These are phyloP conservation scores for Atta texana DNA, from an alignment of 1,140 invertebrate genomes.

Conservation along the genomic window DNA sequence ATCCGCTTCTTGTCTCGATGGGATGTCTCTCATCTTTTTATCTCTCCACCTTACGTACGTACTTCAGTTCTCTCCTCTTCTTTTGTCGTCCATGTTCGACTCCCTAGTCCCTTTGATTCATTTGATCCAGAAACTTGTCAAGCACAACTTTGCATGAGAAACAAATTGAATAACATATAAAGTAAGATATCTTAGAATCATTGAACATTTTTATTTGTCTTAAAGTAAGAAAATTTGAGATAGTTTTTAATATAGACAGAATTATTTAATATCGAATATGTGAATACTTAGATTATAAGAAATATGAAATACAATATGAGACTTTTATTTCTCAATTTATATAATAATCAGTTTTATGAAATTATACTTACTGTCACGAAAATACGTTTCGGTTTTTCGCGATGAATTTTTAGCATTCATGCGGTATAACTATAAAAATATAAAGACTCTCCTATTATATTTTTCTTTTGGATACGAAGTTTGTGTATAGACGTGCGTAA, in stretches of 20 bases:
- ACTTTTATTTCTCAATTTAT: background rate
- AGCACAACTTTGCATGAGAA: constrained; percentile 19
- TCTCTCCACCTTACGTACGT: background rate
- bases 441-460: background rate
- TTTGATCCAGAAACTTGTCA: background rate
- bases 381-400: background rate
- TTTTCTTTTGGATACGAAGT: constrained; percentile 1
- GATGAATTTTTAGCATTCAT: background rate
- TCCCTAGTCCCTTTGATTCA: constrained; percentile 2
- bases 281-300: background rate
- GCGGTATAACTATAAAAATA: constrained; percentile 12
- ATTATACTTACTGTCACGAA: background rate
- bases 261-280: background rate
- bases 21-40: constrained; percentile 30
- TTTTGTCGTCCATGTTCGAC: background rate
- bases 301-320: too few relatives aligned
- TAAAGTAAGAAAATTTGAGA: background rate
- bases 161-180: background rate
- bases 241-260: background rate
- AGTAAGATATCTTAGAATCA: background rate
- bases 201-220: background rate
- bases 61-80: background rate
- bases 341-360: background rate
- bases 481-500: constrained; percentile 14
- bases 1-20: constrained; percentile 2